A percentile compares a stretch with the other conserved stretches of the same genome.
Conservation (phyloP, 2,113 vertebrate genomes). For the Vulpes vulpes region DNA sequence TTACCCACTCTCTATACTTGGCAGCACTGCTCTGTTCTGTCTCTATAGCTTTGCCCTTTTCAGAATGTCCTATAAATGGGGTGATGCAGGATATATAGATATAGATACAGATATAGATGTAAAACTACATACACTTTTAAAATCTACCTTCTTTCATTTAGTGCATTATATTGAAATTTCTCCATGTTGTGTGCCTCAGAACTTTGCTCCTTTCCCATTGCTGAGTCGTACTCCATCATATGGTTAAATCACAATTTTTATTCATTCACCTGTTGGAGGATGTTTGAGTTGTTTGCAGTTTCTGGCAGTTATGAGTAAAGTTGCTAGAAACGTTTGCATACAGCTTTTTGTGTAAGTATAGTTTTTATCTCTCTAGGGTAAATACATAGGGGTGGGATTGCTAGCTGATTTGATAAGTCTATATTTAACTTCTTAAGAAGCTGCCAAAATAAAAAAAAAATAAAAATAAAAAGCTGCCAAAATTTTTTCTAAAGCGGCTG, state of each 20-base stretch:
- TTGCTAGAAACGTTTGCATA: background rate
- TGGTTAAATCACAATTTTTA: background rate
- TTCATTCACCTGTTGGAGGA: background rate
- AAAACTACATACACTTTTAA: background rate
- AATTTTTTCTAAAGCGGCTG: background rate
- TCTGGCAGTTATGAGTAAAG: background rate
- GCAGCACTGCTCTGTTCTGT: background rate
- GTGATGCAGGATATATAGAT: too few species aligned
- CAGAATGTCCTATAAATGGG: background rate
- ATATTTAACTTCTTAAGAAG: constrained; percentile 33
- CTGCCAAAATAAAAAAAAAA: background rate
- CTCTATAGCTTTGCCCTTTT: background rate
- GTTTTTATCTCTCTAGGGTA: background rate
- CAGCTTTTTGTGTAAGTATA: background rate
- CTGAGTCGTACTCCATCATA: background rate
- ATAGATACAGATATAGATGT: background rate
- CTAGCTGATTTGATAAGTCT: background rate
- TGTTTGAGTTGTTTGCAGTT: background rate
- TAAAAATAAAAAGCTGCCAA: background rate
- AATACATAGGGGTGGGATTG: background rate
- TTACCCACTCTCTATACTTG: background rate
- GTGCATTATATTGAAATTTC: background rate
- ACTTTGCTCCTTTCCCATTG: background rate
- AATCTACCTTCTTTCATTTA: background rate
- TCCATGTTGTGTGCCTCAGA: background rate